These are phyloP conservation scores for Jaculus jaculus DNA, from an alignment of 2,113 vertebrate species.

Conservation along the genomic window DNA sequence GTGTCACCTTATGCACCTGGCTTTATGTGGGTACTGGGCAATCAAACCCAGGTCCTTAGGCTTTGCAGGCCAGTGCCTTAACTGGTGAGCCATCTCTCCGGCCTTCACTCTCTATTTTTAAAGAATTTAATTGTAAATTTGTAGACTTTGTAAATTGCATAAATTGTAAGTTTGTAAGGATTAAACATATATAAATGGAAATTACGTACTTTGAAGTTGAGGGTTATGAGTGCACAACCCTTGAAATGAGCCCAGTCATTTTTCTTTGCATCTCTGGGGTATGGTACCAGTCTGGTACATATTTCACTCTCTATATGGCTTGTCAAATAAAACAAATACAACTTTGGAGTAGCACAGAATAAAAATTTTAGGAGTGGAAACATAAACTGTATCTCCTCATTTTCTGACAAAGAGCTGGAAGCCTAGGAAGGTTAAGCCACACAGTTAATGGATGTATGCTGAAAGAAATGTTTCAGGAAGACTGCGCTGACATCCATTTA, in stretches of 20 bases:
- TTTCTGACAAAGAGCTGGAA: slow-evolving; percentile 57
- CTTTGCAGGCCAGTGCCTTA: too few relatives aligned
- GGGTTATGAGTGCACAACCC: background rate
- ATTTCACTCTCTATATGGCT: slow-evolving; percentile 27
- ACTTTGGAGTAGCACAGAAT: slow-evolving; percentile 21
- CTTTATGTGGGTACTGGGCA: too few relatives aligned
- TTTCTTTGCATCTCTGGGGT: background rate
- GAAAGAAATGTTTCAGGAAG: slow-evolving; percentile 60
- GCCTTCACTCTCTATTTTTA: too few relatives aligned
- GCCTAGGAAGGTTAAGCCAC: slow-evolving; percentile 35
- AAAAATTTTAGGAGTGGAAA: slow-evolving; percentile 64
- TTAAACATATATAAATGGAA: background rate
- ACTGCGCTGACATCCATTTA: slow-evolving; percentile 51
- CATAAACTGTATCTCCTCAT: slow-evolving; percentile 62
- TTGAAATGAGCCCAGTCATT: background rate
- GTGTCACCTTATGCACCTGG: too few relatives aligned
- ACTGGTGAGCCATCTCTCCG: too few relatives aligned
- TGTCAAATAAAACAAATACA: slow-evolving; percentile 20
- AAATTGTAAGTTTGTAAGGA: background rate
- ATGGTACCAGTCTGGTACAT: background rate
- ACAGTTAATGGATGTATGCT: slow-evolving; percentile 60
- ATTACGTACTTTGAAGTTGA: background rate
- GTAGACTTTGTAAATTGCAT: background rate
- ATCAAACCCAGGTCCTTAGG: too few relatives aligned
- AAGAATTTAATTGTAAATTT: background rate